phyloP scores from a whole-genome alignment of 2,888 invertebrate genomes.

The Synergus itoensis region DNA sequence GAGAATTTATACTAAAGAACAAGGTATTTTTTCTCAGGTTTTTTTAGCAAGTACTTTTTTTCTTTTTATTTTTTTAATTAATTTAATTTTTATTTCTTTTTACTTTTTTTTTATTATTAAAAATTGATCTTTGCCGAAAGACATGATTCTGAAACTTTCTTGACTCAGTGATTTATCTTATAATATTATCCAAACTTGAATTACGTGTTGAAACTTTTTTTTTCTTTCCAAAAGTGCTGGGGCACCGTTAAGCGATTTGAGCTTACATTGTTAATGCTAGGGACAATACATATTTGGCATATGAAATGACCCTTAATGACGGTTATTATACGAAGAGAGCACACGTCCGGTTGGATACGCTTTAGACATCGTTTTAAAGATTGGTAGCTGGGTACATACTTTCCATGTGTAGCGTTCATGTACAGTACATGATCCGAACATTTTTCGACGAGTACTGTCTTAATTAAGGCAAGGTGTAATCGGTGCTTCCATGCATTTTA shows the following conservation, averaged over 20 bases:
- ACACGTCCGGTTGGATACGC: neutral
- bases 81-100: too few relatives aligned
- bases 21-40: neutral
- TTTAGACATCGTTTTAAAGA: neutral
- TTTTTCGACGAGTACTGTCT: constrained; percentile 21
- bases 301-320: neutral
- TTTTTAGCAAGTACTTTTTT: neutral
- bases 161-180: too few relatives aligned
- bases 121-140: too few relatives aligned
- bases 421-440: neutral
- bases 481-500: constrained; percentile 14
- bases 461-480: constrained; percentile 11
- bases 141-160: too few relatives aligned
- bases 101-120: too few relatives aligned
- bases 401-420: neutral
- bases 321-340: neutral
- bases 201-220: too few relatives aligned
- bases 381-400: neutral
- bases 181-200: too few relatives aligned
- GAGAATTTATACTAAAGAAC: neutral
- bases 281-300: neutral
- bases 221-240: too few relatives aligned
- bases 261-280: neutral
- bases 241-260: neutral
- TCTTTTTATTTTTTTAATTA: too few relatives aligned